These are phyloP conservation scores for Esox lucius DNA, from an alignment of 2,797 vertebrate species.

Conservation along the genomic window DNA sequence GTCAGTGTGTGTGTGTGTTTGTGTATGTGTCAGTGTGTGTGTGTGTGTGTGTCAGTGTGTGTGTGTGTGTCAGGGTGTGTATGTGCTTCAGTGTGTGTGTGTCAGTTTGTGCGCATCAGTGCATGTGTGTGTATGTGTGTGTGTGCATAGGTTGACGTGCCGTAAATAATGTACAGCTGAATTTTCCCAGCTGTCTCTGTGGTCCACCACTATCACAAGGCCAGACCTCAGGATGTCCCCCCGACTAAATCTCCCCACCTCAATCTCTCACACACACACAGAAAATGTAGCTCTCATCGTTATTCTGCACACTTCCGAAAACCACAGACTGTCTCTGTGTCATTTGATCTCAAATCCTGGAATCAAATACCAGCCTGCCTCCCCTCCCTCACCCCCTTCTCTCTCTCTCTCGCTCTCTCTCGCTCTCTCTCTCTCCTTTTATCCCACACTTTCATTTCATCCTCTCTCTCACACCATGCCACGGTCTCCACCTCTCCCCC, in stretches of 20 bases:
- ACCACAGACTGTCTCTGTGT: slow-evolving; percentile 15
- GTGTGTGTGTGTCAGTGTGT: too few relatives aligned
- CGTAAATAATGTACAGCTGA: slow-evolving; percentile 49
- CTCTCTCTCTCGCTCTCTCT: not conserved
- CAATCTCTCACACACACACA: slow-evolving; percentile 13
- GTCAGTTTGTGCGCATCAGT: too few relatives aligned
- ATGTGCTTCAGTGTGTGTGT: slow-evolving; percentile 18
- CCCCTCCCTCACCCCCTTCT: not conserved
- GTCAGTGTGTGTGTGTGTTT: too few relatives aligned
- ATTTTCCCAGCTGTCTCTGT: slow-evolving; percentile 44
- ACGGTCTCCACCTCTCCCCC: not conserved
- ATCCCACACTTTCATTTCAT: not conserved
- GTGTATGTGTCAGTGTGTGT: too few relatives aligned
- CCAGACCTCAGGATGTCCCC: slow-evolving; percentile 21
- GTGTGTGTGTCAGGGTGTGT: too few relatives aligned
- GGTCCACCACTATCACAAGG: slow-evolving; percentile 36
- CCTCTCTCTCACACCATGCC: not conserved
- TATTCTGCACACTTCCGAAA: slow-evolving; percentile 29
- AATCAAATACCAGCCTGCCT: not conserved
- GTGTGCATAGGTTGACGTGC: too few relatives aligned
- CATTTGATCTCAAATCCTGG: slow-evolving; percentile 33
- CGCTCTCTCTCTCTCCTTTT: not conserved
- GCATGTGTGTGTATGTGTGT: not conserved
- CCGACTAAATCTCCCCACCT: not conserved
- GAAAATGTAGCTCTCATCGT: slow-evolving; percentile 35